Percentiles rank a stretch among this genome's conserved stretches.
These are phyloP conservation scores for Pterostichus madidus DNA, from an alignment of 2,888 invertebrate species.

Conservation along the genomic window DNA sequence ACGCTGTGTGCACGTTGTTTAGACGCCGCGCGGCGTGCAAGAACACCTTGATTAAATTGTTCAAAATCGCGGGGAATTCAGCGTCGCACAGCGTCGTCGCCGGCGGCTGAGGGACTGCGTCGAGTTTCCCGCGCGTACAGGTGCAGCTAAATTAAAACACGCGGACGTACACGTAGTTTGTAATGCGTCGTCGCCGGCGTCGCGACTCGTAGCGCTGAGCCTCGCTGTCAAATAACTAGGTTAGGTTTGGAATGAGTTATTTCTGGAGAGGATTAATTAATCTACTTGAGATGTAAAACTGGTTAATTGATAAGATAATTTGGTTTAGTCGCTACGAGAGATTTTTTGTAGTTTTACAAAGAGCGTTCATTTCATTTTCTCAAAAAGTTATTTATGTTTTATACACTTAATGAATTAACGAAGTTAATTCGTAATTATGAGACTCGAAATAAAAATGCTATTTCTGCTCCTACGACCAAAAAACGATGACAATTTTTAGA, in stretches of 20 bases:
- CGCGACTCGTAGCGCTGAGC: neutral
- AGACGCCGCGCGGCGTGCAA: neutral
- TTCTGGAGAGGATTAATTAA: conserved; percentile 34
- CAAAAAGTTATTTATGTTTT: neutral
- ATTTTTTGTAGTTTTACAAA: neutral
- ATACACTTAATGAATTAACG: neutral
- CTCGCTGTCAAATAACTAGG: conserved; percentile 44
- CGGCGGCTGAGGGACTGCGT: conserved; percentile 30
- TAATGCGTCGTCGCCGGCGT: conserved; percentile 24
- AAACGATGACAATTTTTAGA: too few species aligned
- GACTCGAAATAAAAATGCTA: too few species aligned
- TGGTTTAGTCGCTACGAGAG: neutral
- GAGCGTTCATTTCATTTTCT: conserved; percentile 6
- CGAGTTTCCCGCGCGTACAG: conserved; percentile 12
- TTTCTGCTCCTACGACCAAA: too few species aligned
- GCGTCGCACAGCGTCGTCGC: conserved; percentile 24
- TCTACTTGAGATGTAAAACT: conserved; percentile 48
- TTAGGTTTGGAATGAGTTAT: conserved; percentile 43
- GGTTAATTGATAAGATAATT: conserved; percentile 42
- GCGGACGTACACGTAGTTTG: conserved; percentile 30
- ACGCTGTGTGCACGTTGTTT: conserved; percentile 9
- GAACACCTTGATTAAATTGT: conserved; percentile 21
- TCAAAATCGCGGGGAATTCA: conserved; percentile 12
- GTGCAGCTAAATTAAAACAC: conserved; percentile 54
- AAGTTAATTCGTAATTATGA: neutral